phyloP scores from a whole-genome alignment of 2,888 invertebrate species.

The Macrosiphum euphorbiae region DNA sequence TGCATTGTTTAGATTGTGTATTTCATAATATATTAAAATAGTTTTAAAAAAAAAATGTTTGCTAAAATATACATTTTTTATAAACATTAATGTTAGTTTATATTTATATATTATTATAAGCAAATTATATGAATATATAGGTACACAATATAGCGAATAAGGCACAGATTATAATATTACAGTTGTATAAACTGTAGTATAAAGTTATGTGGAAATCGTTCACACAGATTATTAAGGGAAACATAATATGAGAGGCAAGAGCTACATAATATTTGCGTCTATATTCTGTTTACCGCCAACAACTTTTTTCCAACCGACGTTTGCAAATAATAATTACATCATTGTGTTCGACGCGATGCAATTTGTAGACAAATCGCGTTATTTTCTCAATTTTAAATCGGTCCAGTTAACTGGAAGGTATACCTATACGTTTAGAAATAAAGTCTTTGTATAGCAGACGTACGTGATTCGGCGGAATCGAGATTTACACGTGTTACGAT shows the following conservation, averaged over 20 bases:
- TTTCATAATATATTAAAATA: too few relatives aligned
- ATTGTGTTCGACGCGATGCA: neutral
- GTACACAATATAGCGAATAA: neutral
- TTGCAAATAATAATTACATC: neutral
- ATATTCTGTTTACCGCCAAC: neutral
- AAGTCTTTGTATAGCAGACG: neutral
- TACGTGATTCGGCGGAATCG: neutral
- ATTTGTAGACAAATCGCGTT: neutral
- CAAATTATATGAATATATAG: neutral
- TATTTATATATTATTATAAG: neutral
- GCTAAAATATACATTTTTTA: neutral
- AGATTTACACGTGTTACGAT: conserved; percentile 9
- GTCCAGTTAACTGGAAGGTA: neutral
- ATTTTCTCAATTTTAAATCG: neutral
- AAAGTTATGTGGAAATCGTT: neutral
- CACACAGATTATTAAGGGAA: neutral
- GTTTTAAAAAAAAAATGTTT: too few relatives aligned
- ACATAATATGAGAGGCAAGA: neutral
- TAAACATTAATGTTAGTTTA: neutral
- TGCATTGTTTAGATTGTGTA: neutral
- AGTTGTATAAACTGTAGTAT: too few relatives aligned
- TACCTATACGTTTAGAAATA: neutral
- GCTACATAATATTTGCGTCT: too few relatives aligned
- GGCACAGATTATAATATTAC: too few relatives aligned
- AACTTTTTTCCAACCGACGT: neutral